Evolutionary conservation across 2,888 invertebrate species (phyloP).

Genomic region (Pterostichus niger): DNA sequence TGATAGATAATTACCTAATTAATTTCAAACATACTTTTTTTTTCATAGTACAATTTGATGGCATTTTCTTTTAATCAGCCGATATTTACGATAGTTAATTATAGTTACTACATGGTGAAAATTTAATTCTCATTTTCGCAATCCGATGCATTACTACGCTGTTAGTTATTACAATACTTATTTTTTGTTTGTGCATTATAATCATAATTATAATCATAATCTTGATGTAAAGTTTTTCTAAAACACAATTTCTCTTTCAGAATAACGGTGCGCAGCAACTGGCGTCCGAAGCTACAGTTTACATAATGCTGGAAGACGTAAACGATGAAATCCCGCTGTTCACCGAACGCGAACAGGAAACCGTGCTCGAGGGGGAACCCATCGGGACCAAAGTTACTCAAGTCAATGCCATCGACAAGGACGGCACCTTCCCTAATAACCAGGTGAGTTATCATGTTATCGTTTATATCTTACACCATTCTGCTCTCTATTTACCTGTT

Average conservation of each 20-base stretch:
- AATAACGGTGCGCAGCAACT: constrained; percentile 97
- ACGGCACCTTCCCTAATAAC: constrained; percentile 96
- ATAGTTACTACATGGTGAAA: too few species aligned
- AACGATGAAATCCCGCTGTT: constrained; percentile 98
- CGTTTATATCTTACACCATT: neutral
- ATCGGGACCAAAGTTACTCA: constrained; percentile 97
- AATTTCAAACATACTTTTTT: too few species aligned
- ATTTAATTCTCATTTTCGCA: too few species aligned
- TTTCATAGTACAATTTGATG: too few species aligned
- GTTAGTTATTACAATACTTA: too few species aligned
- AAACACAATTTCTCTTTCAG: constrained; percentile 77
- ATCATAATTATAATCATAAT: neutral
- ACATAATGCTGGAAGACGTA: constrained; percentile 95
- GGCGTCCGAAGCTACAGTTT: constrained; percentile 95
- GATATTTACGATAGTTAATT: too few species aligned
- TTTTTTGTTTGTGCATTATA: too few species aligned
- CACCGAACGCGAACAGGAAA: constrained; percentile 96
- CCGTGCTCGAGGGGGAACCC: constrained; percentile 96
- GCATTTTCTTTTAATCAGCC: too few species aligned
- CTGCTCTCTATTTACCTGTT: neutral
- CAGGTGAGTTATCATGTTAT: constrained; percentile 81
- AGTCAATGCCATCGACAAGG: constrained; percentile 97
- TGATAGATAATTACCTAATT: too few species aligned
- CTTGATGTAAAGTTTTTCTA: constrained; percentile 65
- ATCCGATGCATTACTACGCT: too few species aligned